phyloP scores from a whole-genome alignment of 2,113 vertebrate genomes.

The Odontophorus gujanensis region DNA sequence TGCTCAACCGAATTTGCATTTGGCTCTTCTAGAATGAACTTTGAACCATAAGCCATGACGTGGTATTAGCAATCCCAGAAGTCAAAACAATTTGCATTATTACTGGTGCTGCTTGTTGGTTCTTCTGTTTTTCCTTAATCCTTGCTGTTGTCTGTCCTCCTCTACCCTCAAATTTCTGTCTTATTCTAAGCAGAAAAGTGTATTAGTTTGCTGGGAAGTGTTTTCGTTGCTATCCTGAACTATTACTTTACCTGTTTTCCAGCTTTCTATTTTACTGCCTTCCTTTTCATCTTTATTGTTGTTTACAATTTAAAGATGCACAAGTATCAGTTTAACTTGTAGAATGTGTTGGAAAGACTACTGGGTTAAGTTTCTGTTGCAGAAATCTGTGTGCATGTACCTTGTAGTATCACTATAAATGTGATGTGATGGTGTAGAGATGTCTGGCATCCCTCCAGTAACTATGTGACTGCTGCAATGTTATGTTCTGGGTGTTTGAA shows the following conservation, averaged over 20 bases:
- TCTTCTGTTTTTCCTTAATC: not conserved
- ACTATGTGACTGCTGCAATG: not conserved
- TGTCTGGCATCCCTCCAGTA: too few relatives aligned
- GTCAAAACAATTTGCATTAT: not conserved
- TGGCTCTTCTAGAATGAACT: not conserved
- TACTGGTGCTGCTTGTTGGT: not conserved
- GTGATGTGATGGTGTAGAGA: not conserved
- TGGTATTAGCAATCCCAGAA: not conserved
- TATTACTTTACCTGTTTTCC: not conserved
- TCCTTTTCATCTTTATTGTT: not conserved
- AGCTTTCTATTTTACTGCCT: not conserved
- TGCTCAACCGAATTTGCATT: not conserved
- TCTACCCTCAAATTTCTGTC: not conserved
- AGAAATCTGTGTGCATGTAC: not conserved
- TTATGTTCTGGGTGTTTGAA: not conserved
- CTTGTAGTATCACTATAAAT: not conserved
- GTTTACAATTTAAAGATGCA: not conserved
- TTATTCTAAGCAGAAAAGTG: not conserved
- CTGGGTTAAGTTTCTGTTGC: not conserved
- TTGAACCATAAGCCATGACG: not conserved
- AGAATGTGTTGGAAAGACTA: not conserved
- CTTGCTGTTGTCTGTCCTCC: not conserved
- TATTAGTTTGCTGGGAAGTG: rapidly evolving
- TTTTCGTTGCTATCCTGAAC: not conserved
- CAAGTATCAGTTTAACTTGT: not conserved